Evolutionary conservation across 2,797 vertebrate genomes (phyloP).

Genomic region (Tragelaphus oryx): DNA sequence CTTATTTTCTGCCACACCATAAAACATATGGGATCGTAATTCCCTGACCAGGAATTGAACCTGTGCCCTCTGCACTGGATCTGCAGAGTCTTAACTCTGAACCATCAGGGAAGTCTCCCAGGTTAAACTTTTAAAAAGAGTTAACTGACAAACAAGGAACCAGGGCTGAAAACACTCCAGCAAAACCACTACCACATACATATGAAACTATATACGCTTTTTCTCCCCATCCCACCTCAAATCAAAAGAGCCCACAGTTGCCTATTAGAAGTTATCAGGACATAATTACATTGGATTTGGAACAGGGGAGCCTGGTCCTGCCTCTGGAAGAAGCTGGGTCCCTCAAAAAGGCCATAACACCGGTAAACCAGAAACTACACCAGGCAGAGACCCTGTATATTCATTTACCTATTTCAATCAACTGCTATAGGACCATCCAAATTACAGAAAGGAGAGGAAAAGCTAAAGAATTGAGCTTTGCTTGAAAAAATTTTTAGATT

Average conservation of each 20-base stretch:
- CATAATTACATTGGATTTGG: background rate
- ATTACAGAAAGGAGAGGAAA: background rate
- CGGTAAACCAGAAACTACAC: background rate
- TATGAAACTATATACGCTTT: background rate
- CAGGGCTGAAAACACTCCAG: background rate
- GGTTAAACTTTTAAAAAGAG: background rate
- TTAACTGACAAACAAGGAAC: background rate
- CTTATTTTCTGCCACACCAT: background rate
- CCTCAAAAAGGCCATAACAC: background rate
- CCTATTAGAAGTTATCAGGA: background rate
- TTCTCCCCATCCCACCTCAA: background rate
- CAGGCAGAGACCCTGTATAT: background rate
- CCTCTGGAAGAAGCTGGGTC: background rate
- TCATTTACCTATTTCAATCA: background rate
- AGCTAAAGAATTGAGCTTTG: background rate
- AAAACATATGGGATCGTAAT: background rate
- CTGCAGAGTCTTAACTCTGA: background rate
- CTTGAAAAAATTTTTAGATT: slow-evolving; percentile 19
- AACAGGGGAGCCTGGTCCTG: background rate
- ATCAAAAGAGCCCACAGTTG: background rate
- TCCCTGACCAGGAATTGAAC: background rate
- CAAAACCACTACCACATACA: background rate
- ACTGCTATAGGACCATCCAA: background rate
- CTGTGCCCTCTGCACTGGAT: background rate
- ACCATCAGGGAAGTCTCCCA: background rate